phyloP scores from a whole-genome alignment of 2,888 invertebrate species.

The Blastobasis adustella region DNA sequence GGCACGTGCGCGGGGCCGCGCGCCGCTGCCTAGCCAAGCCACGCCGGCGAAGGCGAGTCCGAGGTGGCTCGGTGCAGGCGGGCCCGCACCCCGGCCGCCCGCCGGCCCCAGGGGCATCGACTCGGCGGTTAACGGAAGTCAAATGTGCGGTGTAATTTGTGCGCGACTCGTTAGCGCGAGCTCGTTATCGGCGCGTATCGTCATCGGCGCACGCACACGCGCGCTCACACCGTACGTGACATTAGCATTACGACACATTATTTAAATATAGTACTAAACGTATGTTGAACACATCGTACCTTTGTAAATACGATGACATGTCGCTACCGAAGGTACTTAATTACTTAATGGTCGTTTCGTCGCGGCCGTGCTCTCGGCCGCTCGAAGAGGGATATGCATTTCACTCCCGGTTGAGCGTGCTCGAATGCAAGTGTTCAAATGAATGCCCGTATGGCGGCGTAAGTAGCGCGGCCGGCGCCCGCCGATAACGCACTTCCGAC shows the following conservation, averaged over 20 bases:
- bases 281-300: too few relatives aligned
- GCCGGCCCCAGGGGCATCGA: neutral
- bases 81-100: neutral
- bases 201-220: neutral
- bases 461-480: conserved; percentile 11
- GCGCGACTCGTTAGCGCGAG: neutral
- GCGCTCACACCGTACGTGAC: neutral
- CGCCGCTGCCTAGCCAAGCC: neutral
- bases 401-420: too few relatives aligned
- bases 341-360: too few relatives aligned
- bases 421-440: conserved; percentile 43
- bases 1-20: neutral
- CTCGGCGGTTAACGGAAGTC: neutral
- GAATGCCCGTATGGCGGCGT: conserved; percentile 11
- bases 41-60: neutral
- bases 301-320: too few relatives aligned
- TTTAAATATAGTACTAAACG: too few relatives aligned
- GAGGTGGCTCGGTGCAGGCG: neutral
- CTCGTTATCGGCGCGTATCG: neutral
- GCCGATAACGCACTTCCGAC: conserved; percentile 56
- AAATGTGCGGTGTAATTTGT: neutral
- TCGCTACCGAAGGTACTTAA: too few relatives aligned
- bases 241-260: neutral
- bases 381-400: too few relatives aligned
- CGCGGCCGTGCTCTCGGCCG: too few relatives aligned